Evolutionary conservation across 2,113 vertebrate species (phyloP).

Genomic region (Colossoma macropomum): DNA sequence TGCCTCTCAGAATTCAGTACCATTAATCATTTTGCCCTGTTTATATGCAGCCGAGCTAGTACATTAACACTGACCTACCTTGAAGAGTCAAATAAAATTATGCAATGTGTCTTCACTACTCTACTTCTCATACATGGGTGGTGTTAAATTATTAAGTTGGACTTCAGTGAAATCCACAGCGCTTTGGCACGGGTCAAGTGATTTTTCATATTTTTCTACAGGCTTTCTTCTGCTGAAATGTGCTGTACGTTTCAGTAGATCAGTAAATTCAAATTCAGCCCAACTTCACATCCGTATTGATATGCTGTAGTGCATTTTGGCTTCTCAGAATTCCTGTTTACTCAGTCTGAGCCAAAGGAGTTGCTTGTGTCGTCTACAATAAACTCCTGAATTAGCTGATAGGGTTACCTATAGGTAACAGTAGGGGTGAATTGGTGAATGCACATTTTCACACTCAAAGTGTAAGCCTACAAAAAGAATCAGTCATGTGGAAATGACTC

Average conservation of each 20-base stretch:
- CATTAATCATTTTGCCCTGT: background rate
- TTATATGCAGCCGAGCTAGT: background rate
- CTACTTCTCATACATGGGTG: background rate
- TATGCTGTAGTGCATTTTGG: too few relatives aligned
- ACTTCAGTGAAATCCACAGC: background rate
- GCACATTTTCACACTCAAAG: background rate
- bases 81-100: background rate
- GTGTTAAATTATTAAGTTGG: background rate
- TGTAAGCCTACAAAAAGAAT: background rate
- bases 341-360: too few relatives aligned
- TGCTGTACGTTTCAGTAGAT: background rate
- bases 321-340: too few relatives aligned
- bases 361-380: too few relatives aligned
- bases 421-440: background rate
- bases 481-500: background rate
- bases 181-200: background rate
- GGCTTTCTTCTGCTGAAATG: background rate
- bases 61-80: background rate
- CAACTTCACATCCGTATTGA: background rate
- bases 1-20: background rate
- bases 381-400: too few relatives aligned
- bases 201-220: background rate
- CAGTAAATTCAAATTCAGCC: background rate
- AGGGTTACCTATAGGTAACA: too few relatives aligned
- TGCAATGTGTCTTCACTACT: background rate